These are phyloP conservation scores for Dromiciops gliroides DNA, from an alignment of 2,113 vertebrate genomes.

Conservation along the genomic window DNA sequence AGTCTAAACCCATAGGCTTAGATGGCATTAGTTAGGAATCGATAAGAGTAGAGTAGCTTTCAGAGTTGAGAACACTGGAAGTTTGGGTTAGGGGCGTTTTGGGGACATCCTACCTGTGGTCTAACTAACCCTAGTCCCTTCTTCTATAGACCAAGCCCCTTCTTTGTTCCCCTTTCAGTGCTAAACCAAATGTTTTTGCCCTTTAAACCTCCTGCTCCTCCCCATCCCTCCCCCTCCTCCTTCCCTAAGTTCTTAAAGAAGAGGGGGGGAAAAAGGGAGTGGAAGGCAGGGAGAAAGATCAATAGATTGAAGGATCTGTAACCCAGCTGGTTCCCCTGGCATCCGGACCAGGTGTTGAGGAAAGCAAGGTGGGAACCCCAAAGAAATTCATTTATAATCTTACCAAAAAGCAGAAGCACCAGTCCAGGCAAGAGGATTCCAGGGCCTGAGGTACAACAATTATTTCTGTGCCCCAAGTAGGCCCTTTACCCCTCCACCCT, in stretches of 20 bases:
- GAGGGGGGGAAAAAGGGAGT: accelerated
- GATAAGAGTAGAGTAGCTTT: not conserved
- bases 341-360: constrained; percentile 3
- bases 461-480: not conserved
- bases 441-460: not conserved
- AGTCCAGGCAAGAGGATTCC: not conserved
- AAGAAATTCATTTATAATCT: constrained; percentile 48
- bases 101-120: constrained; percentile 18
- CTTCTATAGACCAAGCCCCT: not conserved
- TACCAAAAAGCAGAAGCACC: constrained; percentile 12
- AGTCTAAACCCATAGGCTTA: not conserved
- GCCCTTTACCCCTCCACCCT: not conserved
- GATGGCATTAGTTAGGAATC: not conserved
- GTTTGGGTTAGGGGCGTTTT: not conserved
- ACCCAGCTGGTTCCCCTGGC: constrained; percentile 13
- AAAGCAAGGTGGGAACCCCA: constrained; percentile 23
- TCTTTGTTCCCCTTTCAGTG: not conserved
- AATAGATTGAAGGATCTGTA: not conserved
- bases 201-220: not conserved
- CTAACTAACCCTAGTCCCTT: not conserved
- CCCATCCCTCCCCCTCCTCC: not conserved
- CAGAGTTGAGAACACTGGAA: constrained; percentile 5
- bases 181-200: not conserved
- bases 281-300: not conserved
- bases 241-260: not conserved